Percentiles rank a stretch among this genome's conserved stretches.
Evolutionary conservation across 2,113 vertebrate species (phyloP).

Genomic region (Apistogramma diplotaenia): DNA sequence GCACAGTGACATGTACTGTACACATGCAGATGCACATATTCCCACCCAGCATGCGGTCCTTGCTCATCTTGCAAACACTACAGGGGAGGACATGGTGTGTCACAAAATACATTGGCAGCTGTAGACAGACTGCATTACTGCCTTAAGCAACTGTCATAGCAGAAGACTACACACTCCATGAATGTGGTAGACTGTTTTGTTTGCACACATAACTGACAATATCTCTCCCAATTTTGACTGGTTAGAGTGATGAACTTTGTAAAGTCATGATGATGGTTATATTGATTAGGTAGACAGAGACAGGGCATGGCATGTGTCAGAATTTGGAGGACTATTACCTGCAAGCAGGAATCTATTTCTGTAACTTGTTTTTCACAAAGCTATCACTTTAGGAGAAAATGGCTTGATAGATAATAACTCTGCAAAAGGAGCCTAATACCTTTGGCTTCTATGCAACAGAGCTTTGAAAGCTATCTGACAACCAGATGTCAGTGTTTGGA

Average conservation of each 20-base stretch:
- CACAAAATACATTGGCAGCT: slow-evolving; percentile 43
- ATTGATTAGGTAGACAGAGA: slow-evolving; percentile 5
- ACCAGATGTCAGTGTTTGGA: slow-evolving; percentile 31
- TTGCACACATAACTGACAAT: slow-evolving; percentile 16
- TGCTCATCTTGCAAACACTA: slow-evolving; percentile 36
- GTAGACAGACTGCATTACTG: slow-evolving; percentile 46
- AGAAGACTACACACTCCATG: slow-evolving; percentile 18
- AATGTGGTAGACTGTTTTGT: slow-evolving; percentile 37
- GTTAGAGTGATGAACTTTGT: slow-evolving; percentile 22
- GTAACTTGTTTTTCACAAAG: slow-evolving; percentile 28
- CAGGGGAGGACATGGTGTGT: slow-evolving; percentile 54
- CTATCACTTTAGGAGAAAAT: slow-evolving; percentile 40
- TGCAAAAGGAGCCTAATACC: slow-evolving; percentile 27
- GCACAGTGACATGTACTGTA: neutral
- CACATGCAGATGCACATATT: slow-evolving; percentile 14
- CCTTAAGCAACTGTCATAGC: slow-evolving; percentile 47
- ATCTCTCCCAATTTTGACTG: slow-evolving; percentile 24
- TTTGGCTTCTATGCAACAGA: slow-evolving; percentile 20
- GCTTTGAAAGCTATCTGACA: slow-evolving; percentile 40
- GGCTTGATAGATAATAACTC: slow-evolving; percentile 28
- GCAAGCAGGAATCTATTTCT: slow-evolving; percentile 14
- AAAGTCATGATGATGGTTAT: neutral
- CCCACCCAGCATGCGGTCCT: slow-evolving; percentile 17
- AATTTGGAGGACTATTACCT: neutral
- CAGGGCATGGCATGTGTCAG: neutral